These are phyloP conservation scores for Xiphorhynchus elegans DNA, from an alignment of 2,113 vertebrate species.

Conservation along the genomic window DNA sequence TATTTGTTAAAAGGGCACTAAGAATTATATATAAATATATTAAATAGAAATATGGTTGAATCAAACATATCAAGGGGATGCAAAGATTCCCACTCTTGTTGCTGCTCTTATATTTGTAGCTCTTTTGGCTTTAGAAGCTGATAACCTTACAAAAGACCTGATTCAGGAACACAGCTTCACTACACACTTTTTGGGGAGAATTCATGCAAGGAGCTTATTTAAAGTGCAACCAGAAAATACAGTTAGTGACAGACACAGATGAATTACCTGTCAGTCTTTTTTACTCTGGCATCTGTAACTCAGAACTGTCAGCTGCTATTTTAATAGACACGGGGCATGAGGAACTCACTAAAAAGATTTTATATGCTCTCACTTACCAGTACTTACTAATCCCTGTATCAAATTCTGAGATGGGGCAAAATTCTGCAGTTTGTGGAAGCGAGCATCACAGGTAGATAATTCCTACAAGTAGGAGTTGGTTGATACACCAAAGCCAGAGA, in stretches of 20 bases:
- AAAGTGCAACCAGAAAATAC: neutral
- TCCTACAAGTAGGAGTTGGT: neutral
- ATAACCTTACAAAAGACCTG: neutral
- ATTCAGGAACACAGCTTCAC: neutral
- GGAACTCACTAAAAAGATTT: neutral
- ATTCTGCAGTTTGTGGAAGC: neutral
- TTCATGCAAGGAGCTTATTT: neutral
- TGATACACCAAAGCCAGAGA: neutral
- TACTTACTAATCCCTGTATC: neutral
- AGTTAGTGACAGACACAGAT: neutral
- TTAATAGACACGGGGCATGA: neutral
- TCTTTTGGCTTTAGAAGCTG: neutral
- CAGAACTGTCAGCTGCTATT: neutral
- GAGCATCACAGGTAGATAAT: neutral
- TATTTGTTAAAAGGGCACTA: neutral
- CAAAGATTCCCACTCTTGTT: neutral
- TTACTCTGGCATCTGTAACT: neutral
- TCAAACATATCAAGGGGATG: accelerated
- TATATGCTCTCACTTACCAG: neutral
- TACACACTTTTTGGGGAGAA: neutral
- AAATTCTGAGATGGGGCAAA: neutral
- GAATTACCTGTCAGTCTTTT: neutral
- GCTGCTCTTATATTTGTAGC: neutral
- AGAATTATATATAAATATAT: neutral
- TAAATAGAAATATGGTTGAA: neutral